These are phyloP conservation scores for Dipodomys ordii DNA, from an alignment of 2,113 vertebrate species.

Conservation along the genomic window DNA sequence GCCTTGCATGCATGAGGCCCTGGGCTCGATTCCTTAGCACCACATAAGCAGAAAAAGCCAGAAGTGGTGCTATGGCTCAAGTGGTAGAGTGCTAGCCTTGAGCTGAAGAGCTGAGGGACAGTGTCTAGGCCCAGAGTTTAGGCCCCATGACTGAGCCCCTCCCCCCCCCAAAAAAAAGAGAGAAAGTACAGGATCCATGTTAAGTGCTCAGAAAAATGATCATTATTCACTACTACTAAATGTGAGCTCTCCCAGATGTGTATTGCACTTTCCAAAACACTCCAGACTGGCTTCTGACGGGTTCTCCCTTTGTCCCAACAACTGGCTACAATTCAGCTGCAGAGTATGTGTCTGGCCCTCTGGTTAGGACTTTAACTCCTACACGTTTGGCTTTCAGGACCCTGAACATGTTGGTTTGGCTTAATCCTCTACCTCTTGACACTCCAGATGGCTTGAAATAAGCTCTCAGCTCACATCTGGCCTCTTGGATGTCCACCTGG, in stretches of 20 bases:
- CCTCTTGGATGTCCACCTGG: background rate
- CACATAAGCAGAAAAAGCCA: too few species aligned
- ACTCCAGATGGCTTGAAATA: constrained; percentile 9
- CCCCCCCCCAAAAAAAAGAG: too few species aligned
- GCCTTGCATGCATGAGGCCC: too few species aligned
- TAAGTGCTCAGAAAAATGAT: background rate
- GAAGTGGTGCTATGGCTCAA: too few species aligned
- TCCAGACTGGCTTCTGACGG: background rate
- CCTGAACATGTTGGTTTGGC: background rate
- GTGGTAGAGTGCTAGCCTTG: too few species aligned
- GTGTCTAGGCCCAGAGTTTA: too few species aligned
- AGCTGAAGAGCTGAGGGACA: too few species aligned
- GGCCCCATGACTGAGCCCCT: too few species aligned
- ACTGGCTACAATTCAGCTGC: background rate
- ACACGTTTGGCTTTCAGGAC: background rate
- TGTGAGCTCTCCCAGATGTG: background rate
- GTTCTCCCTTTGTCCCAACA: background rate
- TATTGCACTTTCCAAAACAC: background rate
- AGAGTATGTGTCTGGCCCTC: background rate
- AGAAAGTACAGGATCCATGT: background rate
- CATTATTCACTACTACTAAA: background rate
- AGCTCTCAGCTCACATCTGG: constrained; percentile 27
- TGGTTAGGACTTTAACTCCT: background rate
- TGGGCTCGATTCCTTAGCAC: too few species aligned
- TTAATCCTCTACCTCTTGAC: background rate